These are phyloP conservation scores for Campaea margaritaria DNA, from an alignment of 2,888 invertebrate genomes.

Conservation along the genomic window DNA sequence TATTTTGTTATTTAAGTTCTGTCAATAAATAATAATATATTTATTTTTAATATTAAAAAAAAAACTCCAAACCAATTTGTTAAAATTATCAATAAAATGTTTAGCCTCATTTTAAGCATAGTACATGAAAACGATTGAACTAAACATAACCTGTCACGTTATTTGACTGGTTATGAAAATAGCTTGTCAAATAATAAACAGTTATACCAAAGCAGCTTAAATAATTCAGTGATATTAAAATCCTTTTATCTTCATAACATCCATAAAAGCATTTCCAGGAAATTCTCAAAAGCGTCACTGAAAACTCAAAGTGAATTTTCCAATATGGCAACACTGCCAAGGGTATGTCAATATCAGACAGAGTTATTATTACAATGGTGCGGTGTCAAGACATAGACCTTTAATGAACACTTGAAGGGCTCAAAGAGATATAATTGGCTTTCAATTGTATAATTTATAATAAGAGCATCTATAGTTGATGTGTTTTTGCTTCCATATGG, in stretches of 20 bases:
- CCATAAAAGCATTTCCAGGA: too few species aligned
- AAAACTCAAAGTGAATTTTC: slow-evolving; percentile 4
- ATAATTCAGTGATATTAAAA: background rate
- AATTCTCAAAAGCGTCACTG: background rate
- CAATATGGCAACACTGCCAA: slow-evolving; percentile 16
- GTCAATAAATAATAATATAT: too few species aligned
- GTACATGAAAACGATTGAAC: too few species aligned
- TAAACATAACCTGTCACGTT: background rate
- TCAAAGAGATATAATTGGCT: slow-evolving; percentile 55
- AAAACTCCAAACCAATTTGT: too few species aligned
- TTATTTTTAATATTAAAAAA: too few species aligned
- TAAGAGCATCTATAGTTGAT: slow-evolving; percentile 14
- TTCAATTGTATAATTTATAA: slow-evolving; percentile 48
- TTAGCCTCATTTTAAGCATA: too few species aligned
- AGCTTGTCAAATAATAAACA: too few species aligned
- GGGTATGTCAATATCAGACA: slow-evolving; percentile 47
- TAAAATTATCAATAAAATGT: too few species aligned
- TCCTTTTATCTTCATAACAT: too few species aligned
- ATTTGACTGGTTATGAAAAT: background rate
- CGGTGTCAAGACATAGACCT: slow-evolving; percentile 36
- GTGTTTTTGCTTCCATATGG: background rate
- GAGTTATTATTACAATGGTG: slow-evolving; percentile 57
- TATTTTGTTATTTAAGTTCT: too few species aligned
- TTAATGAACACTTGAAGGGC: slow-evolving; percentile 52
- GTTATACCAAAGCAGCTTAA: background rate